Evolutionary conservation across 2,113 vertebrate genomes (phyloP), one percentile per base, ranked within the genome.

Genomic region (Emydocephalus ijimae): DNA sequence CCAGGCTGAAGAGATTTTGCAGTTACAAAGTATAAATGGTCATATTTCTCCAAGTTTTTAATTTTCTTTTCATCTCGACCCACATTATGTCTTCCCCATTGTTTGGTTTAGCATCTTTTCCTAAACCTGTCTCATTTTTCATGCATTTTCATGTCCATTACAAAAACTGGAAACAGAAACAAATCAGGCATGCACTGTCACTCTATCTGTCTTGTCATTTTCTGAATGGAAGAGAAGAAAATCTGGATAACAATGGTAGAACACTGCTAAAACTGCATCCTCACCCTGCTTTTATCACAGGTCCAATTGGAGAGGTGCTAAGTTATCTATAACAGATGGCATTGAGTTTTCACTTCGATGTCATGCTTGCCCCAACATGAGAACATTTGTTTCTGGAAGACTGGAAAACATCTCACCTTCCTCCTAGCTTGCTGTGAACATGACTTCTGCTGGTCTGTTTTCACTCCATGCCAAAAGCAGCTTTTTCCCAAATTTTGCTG

Each of bases 301-400:
- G 56, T 85, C 89, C 4, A 93, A 61, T 85, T 91, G 87, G 74
- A 93, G 26, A 89, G 43, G 89, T 4, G 34, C 54, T 89, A 94
- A 1, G 29, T 24, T 24, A 86, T 43, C 45, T 69, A 56, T 15
- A 94, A 89, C 90, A 96, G 91, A 86, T 93, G 61, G 81, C 29
- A 39, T 34, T 0, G 3, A 85, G 85, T 74, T 74, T 74, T 74
- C 64, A 74, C 69, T 74, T 74, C 15, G 15, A 74, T 74, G n/a
- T 74, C 69, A 34, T 74, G 34, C 15, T 34, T 74, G 69, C 69
- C 15, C 69, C n/a, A 74, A 18, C 69, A 8, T 74, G 69, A 39
- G 15, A n/a, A 74, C 69, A 74, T 2, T 12, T 39, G n/a, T 74
- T 74, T 74, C 69, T 74, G 14, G 69, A 74, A 39, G 69, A 39